Conservation (phyloP, 2,888 invertebrate genomes). For the Agrochola macilenta region DNA sequence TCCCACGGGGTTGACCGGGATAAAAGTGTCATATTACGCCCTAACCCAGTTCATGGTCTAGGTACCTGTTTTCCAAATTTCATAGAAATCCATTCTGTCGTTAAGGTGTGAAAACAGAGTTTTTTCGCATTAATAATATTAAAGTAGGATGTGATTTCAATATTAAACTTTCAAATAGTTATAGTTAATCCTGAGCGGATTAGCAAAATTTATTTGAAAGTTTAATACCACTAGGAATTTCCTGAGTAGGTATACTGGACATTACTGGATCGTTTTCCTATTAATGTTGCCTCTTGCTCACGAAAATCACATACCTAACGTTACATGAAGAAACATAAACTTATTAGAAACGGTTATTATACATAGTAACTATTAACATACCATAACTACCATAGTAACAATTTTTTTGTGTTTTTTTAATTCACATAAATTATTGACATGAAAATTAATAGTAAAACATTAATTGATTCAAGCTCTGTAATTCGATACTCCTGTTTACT, state of each 20-base stretch:
- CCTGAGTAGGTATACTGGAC: not conserved
- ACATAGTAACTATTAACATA: no score
- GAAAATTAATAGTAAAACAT: conserved; percentile 22
- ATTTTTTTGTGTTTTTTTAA: not conserved
- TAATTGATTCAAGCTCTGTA: conserved; percentile 42
- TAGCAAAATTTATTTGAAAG: no score
- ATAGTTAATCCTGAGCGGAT: no score
- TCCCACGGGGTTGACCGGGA: not conserved
- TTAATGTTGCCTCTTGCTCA: not conserved
- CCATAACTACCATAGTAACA: not conserved
- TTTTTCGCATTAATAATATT: not conserved
- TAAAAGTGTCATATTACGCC: not conserved
- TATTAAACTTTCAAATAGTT: not conserved
- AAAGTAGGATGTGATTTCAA: not conserved
- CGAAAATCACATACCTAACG: not conserved
- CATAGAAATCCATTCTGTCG: not conserved
- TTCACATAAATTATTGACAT: conserved; percentile 18
- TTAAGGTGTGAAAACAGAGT: not conserved
- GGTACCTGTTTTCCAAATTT: not conserved
- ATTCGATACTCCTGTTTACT: conserved; percentile 33
- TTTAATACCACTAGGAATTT: not conserved
- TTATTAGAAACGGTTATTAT: not conserved
- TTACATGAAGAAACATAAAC: not conserved
- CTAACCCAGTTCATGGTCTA: not conserved
- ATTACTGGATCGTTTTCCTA: not conserved